Conservation (phyloP, 2,113 vertebrate species). For the Myodes glareolus region DNA sequence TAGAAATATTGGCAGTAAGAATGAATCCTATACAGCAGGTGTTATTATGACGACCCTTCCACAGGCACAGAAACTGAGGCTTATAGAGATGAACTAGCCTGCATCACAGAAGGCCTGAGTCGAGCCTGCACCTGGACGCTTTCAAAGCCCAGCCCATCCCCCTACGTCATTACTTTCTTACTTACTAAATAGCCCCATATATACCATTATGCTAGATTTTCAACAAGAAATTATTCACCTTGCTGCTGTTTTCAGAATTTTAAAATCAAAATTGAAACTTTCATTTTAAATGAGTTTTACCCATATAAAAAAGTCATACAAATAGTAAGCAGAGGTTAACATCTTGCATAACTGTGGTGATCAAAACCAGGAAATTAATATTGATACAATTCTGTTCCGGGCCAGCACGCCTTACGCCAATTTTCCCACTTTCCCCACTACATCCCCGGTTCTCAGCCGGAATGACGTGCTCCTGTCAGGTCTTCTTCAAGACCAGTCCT, state of each 20-base stretch:
- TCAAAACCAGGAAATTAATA: slow-evolving; percentile 40
- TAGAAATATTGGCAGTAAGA: background rate
- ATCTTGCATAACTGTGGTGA: background rate
- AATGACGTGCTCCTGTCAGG: background rate
- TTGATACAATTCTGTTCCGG: background rate
- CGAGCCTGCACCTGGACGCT: background rate
- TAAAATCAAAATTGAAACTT: background rate
- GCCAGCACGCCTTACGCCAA: background rate
- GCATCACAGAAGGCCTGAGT: background rate
- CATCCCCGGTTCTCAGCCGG: background rate
- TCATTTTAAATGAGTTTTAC: slow-evolving; percentile 43
- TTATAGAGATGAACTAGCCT: background rate
- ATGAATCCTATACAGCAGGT: background rate
- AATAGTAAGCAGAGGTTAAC: background rate
- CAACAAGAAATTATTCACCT: background rate
- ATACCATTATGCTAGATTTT: background rate
- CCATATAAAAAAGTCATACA: background rate
- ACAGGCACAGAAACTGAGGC: background rate
- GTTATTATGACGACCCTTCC: background rate
- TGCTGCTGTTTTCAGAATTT: background rate
- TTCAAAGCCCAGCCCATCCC: background rate
- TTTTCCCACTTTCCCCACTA: background rate
- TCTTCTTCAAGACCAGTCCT: background rate
- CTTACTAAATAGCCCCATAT: background rate
- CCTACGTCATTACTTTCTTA: background rate